Evolutionary conservation across 2,797 vertebrate genomes (phyloP), one percentile per base, ranked within the genome.

Genomic region (Syngnathus acus): DNA sequence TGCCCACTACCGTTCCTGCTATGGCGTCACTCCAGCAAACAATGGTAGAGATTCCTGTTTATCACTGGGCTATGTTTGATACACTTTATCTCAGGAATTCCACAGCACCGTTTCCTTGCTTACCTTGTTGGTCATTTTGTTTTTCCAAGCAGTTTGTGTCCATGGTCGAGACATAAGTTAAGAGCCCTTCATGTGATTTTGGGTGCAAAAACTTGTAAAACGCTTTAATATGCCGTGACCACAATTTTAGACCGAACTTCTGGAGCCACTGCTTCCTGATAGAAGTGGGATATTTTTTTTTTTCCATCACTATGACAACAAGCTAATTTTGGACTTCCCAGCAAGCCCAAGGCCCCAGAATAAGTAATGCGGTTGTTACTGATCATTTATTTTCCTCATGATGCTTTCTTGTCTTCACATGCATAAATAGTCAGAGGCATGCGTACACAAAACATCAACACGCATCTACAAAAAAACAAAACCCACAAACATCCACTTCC

Each of bases 1-100:
- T 85, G 79, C 86, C 83, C 82, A 80, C 86, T 38, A 73, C 78
- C 50, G 66, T 71, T 82, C 76, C 77, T 76, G 75, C 81, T 60
- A 53, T 67, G 74, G 68, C 73, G 63, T 87, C 84, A 78, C 82
- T 82, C 77, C 74, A 38, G 74, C 78, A 80, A 87, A 89, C 88
- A 89, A 87, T 86, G 78, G 84, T 77, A 68, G 79, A 88, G 79
- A 88, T 87, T 89, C 87, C 87, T 88, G 88, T 87, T 89, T 87
- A 87, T 84, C 82, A 21, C 65, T 23, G 5, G 47, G 63, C 69
- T 40, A 67, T 73, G 74, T 85, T 84, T 85, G 80, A 86, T 79
- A 70, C 72, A 72, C 72, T 78, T 81, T 84, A 85, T 87, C 85
- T 85, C 62, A 63, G 75, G 78, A 68, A 79, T 80, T 70, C 73